Evolutionary conservation across 2,888 invertebrate species (phyloP), one percentile per base, ranked within the genome.

Genomic region (Unio delphinus): DNA sequence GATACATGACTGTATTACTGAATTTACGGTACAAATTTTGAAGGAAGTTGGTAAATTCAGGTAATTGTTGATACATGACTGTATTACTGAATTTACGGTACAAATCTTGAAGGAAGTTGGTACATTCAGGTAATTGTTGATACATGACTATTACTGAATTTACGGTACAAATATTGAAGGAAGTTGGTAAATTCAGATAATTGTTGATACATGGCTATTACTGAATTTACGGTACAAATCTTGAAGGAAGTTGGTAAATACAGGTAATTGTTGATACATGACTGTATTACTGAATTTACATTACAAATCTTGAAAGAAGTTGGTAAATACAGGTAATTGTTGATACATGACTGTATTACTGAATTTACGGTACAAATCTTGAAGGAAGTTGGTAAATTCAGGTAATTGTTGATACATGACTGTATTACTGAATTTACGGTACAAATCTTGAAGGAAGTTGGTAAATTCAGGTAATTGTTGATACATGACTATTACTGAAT

Each of bases 301-400:
- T 1, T 23, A 58, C 15, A 58, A 58, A 58, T 26, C 58, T 26
- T 58, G 7, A 20, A 6, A 2, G 7, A 7, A 58, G 23, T 23
- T 23, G n/a, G n/a, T n/a, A n/a, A n/a, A n/a, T n/a, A 77, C 99
- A 99, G 94, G 95, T 96, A 91, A 91, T 70, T 45, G 15, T 18
- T 65, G 55, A 56, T 61, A 55, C 11, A 20, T 34, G 30, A 45
- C 8, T 45, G 11, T 45, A 8, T 8, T 45, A 45, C 11, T 45
- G 45, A 45, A 45, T 45, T 45, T 8, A 45, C 7, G 3, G 11
- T 23, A 58, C 15, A 58, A 58, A 58, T 26, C 58, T 26, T 58
- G 7, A 20, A 6, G 28, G 7, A 7, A 58, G 23, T 23, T 23
- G 23, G 23, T 23, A 23, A 23, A 23, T 23, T 23, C 99, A 99